Evolutionary conservation across 2,888 invertebrate species (phyloP), one percentile per base, ranked within the genome.

Genomic region (Agrotis exclamationis): DNA sequence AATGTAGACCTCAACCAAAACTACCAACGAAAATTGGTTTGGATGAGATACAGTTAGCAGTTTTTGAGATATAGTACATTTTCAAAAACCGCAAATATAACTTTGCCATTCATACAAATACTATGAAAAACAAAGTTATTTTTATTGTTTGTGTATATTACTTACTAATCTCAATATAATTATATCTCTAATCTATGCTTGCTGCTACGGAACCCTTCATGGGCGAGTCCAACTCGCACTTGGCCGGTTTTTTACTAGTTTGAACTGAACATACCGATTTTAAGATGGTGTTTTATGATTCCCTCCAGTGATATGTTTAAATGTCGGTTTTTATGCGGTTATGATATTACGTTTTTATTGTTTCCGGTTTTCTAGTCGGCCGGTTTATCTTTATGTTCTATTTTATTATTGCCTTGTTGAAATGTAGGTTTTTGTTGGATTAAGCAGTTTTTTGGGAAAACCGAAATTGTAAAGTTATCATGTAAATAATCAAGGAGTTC

Each of bases 351-450:
- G 59, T 83, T 68, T 73, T 87, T 86, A 87, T 80, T 76, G 77
- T 84, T 85, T 88, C 88, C 88, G 85, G 82, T 87, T 83, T 85
- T 79, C 76, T 71, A 75, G 71, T 54, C 67, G 51, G 80, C 65
- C 47, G 70, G 77, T 76, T 82, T 80, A 88, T 87, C 83, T 86
- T 87, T 83, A 84, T 81, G 83, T 80, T 81, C 79, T 68, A 78
- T 88, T 87, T 88, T 85, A 86, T 85, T 84, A 74, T 85, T 83
- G 81, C 83, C 79, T 85, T 85, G 77, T 79, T 79, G 66, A 67
- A 59, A 53, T n/a, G 47, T 63, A 67, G 58, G 57, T 69, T 84
- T 84, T 80, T 80, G 63, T 70, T 57, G 20, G 6, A 70, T 45
- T 70, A 63, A 64, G 67, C 48, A 67, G 73, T 39, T 62, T 75